Conservation (phyloP, 2,888 invertebrate genomes). For the Tromatobia lineatoria region DNA sequence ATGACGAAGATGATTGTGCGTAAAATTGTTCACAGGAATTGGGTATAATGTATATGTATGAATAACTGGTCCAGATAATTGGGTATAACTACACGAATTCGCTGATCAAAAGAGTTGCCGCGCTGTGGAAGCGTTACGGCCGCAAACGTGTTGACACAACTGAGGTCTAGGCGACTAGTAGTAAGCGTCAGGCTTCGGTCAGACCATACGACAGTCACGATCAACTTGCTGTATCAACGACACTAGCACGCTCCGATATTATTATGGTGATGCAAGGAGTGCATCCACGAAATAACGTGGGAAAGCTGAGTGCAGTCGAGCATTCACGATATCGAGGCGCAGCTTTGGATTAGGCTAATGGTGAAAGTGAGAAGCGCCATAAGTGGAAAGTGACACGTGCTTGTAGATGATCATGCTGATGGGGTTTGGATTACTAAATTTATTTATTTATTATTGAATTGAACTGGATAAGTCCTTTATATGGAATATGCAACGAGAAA, state of each 20-base stretch:
- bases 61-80: conserved; percentile 1
- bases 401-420: conserved; percentile 32
- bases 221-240: background rate
- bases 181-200: background rate
- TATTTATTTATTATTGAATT: no score
- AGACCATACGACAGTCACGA: background rate
- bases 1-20: no score
- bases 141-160: conserved; percentile 18
- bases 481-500: no score
- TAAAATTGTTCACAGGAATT: conserved; percentile 12
- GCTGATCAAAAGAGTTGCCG: conserved; percentile 42
- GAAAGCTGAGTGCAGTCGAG: conserved; percentile 36
- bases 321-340: conserved; percentile 10
- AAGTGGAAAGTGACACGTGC: conserved; percentile 36
- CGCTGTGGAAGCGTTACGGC: background rate
- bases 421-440: conserved; percentile 67
- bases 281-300: conserved; percentile 7
- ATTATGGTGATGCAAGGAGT: conserved; percentile 10
- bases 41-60: conserved; percentile 6
- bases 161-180: background rate
- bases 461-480: no score
- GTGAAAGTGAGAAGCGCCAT: conserved; percentile 29
- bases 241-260: conserved; percentile 7
- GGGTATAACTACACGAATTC: conserved; percentile 40
- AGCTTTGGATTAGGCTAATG: background rate